phyloP scores from a whole-genome alignment of 2,888 invertebrate genomes.

The Cosmorhoe ocellata region DNA sequence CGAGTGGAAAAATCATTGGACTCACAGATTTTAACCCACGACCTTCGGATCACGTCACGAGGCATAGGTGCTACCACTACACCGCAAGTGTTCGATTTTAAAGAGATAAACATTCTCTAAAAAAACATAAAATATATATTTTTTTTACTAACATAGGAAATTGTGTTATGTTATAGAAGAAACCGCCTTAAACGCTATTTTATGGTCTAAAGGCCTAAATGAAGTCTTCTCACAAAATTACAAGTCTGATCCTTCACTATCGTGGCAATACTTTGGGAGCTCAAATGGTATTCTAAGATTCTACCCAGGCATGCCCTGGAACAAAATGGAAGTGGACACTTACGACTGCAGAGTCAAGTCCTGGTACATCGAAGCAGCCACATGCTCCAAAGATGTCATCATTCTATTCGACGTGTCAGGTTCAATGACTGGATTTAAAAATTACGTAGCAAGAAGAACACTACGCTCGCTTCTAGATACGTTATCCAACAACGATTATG shows the following conservation, averaged over 20 bases:
- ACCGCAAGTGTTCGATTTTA: no score
- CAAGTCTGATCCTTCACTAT: slow-evolving; percentile 92
- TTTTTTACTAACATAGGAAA: no score
- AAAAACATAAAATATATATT: no score
- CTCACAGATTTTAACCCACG: no score
- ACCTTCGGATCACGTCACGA: no score
- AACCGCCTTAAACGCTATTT: slow-evolving; percentile 80
- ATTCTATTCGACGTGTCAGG: slow-evolving; percentile 98
- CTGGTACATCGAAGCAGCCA: slow-evolving; percentile 99
- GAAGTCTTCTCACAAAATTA: slow-evolving; percentile 93
- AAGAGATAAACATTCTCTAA: no score
- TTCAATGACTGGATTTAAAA: slow-evolving; percentile 94
- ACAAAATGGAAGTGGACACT: slow-evolving; percentile 81
- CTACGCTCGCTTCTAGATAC: slow-evolving; percentile 95
- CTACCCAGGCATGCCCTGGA: slow-evolving; percentile 93
- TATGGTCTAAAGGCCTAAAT: slow-evolving; percentile 95
- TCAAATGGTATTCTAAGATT: slow-evolving; percentile 95
- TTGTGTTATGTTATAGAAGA: slow-evolving; percentile 55
- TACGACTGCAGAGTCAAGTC: slow-evolving; percentile 96
- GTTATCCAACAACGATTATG: slow-evolving; percentile 98
- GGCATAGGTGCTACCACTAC: no score
- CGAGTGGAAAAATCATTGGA: no score
- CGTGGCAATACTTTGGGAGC: slow-evolving; percentile 99
- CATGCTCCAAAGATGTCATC: slow-evolving; percentile 98
- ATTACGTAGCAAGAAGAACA: slow-evolving; percentile 91